phyloP scores from a whole-genome alignment of 2,797 vertebrate species.

The Rhinoraja longicauda region DNA sequence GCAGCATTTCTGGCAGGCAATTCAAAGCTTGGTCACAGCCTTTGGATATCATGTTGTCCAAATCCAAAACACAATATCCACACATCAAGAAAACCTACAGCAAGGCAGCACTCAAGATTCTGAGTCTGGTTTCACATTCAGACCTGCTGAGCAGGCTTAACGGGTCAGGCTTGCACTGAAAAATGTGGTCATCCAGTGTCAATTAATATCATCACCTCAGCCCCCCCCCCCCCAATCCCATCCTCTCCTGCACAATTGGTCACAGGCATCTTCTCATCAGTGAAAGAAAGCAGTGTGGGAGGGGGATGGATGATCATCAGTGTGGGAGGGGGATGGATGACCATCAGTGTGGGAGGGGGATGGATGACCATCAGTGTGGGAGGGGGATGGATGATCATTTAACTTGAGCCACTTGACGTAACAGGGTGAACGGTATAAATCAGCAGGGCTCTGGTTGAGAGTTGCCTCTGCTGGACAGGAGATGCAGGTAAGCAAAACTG shows the following conservation, averaged over 20 bases:
- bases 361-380: too few relatives aligned
- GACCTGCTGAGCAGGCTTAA: background rate
- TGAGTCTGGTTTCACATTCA: background rate
- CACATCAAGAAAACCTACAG: background rate
- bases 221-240: background rate
- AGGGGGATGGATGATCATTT: background rate
- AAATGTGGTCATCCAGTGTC: background rate
- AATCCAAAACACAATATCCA: background rate
- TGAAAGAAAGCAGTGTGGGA: too few relatives aligned
- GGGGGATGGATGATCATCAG: too few relatives aligned
- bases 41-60: background rate
- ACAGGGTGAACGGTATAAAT: background rate
- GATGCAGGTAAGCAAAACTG: background rate
- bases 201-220: background rate
- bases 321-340: too few relatives aligned
- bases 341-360: background rate
- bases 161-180: background rate
- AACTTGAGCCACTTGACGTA: background rate
- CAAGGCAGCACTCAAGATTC: slow-evolving; percentile 6
- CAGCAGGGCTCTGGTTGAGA: background rate
- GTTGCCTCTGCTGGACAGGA: background rate
- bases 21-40: background rate
- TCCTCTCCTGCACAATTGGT: background rate
- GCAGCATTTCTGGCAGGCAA: background rate
- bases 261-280: background rate